Evolutionary conservation across 2,888 invertebrate genomes (phyloP).

Genomic region (Rhaphigaster nebulosa): DNA sequence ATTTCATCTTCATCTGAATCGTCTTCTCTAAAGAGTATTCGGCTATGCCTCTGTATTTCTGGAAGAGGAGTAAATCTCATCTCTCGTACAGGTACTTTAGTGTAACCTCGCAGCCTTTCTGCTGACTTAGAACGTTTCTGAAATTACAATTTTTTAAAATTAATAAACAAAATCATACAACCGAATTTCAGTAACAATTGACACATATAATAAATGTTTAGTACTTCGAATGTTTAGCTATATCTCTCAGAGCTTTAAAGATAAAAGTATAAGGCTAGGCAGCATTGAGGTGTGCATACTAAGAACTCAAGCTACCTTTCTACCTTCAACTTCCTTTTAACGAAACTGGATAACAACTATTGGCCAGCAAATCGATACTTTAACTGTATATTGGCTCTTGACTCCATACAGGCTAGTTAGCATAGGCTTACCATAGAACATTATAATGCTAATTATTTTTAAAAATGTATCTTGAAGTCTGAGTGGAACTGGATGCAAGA

Average conservation of each 20-base stretch:
- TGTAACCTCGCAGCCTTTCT: constrained; percentile 65
- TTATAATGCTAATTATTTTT: too few species aligned
- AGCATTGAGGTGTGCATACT: neutral
- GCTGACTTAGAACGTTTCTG: constrained; percentile 48
- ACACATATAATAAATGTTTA: neutral
- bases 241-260: neutral
- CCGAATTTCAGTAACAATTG: neutral
- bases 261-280: neutral
- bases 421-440: too few species aligned
- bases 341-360: neutral
- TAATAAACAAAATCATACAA: neutral
- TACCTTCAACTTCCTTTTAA: neutral
- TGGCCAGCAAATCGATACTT: neutral
- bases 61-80: constrained; percentile 61
- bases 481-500: too few species aligned
- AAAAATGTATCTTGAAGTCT: too few species aligned
- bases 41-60: constrained; percentile 49
- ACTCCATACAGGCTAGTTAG: too few species aligned
- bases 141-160: neutral
- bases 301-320: too few species aligned
- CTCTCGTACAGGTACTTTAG: constrained; percentile 66
- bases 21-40: constrained; percentile 63
- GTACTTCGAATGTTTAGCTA: neutral
- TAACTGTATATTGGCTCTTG: neutral
- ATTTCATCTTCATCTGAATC: constrained; percentile 65